Evolutionary conservation across 2,797 vertebrate genomes (phyloP).

Genomic region (Lerista edwardsae): DNA sequence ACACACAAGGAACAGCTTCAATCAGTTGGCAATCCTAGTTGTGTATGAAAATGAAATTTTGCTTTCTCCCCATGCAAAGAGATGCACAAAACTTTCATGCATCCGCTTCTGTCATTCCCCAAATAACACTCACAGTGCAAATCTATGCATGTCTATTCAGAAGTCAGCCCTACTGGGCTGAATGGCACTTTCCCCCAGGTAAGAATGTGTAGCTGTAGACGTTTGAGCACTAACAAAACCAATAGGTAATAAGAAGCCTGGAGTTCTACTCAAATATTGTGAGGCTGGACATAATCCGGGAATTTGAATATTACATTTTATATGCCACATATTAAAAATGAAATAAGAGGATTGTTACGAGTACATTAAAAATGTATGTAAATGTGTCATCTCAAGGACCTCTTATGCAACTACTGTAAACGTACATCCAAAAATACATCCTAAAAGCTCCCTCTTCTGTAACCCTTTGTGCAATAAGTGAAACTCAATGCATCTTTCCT

Average conservation of each 20-base stretch:
- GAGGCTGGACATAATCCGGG: neutral
- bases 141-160: too few species aligned
- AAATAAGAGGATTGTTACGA: too few species aligned
- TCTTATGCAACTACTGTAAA: neutral
- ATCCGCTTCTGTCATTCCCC: neutral
- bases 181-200: too few species aligned
- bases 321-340: neutral
- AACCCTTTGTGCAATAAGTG: constrained; percentile 41
- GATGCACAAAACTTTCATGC: neutral
- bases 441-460: neutral
- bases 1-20: too few species aligned
- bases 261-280: neutral
- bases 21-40: too few species aligned
- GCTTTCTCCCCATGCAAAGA: too few species aligned
- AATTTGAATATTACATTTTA: neutral
- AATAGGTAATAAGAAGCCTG: neutral
- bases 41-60: too few species aligned
- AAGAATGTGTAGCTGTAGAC: too few species aligned
- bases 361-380: neutral
- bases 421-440: neutral
- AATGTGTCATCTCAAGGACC: neutral
- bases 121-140: neutral
- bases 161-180: too few species aligned
- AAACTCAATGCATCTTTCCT: constrained; percentile 53
- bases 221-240: too few species aligned